These are phyloP conservation scores for Aleiodes testaceus DNA, from an alignment of 2,888 invertebrate species.

Conservation along the genomic window DNA sequence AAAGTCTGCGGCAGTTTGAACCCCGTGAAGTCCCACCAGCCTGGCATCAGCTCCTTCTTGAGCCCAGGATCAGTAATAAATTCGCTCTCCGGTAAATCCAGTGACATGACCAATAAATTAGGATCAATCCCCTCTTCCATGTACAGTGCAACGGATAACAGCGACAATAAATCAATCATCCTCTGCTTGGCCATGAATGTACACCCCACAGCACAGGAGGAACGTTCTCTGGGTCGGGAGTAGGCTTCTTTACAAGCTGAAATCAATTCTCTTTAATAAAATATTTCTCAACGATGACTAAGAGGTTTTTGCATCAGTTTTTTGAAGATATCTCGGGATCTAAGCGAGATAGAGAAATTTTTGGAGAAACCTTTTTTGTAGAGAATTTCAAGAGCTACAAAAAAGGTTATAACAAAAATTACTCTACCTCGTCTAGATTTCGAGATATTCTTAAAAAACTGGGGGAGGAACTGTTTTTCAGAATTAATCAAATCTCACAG, in stretches of 20 bases:
- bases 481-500: slow-evolving; percentile 58
- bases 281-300: too few relatives aligned
- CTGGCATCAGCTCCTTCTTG: slow-evolving; percentile 66
- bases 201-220: slow-evolving; percentile 64
- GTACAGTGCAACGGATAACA: slow-evolving; percentile 60
- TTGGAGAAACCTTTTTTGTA: too few relatives aligned
- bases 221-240: slow-evolving; percentile 55
- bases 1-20: slow-evolving; percentile 69
- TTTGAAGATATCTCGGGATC: too few relatives aligned
- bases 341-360: too few relatives aligned
- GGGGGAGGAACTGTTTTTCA: background rate
- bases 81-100: slow-evolving; percentile 67
- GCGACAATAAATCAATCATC: slow-evolving; percentile 57
- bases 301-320: too few relatives aligned
- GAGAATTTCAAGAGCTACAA: too few relatives aligned
- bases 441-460: background rate
- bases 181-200: slow-evolving; percentile 65
- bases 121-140: slow-evolving; percentile 61
- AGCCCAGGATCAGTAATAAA: slow-evolving; percentile 66
- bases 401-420: too few relatives aligned
- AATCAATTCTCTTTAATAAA: slow-evolving; percentile 28
- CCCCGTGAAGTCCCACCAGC: slow-evolving; percentile 68
- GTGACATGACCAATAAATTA: slow-evolving; percentile 62
- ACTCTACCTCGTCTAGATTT: too few relatives aligned
- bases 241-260: slow-evolving; percentile 70